Evolutionary conservation across 35 echinoderm and acorn worm species (phyloP).

Genomic region (Ophiothrix spiculata): DNA sequence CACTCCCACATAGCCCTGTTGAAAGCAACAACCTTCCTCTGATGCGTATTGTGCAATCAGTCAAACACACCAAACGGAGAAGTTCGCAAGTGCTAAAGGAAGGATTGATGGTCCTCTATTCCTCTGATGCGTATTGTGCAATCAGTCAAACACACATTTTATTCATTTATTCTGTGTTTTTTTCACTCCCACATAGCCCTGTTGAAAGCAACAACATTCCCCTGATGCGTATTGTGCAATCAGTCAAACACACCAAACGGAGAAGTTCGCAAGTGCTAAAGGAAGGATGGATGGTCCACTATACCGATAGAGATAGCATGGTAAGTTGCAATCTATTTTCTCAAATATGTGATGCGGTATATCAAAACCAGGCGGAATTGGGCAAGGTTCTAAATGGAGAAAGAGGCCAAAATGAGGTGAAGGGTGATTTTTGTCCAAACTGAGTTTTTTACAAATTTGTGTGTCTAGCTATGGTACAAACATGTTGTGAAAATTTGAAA

Average conservation of each 20-base stretch:
- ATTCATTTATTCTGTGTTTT: not conserved
- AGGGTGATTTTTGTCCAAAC: no score
- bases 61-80: slow-evolving; percentile 97
- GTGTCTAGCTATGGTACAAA: no score
- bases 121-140: no score
- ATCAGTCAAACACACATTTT: not conserved
- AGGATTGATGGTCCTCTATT: slow-evolving; percentile 97
- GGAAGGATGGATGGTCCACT: slow-evolving; percentile 99
- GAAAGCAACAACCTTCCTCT: slow-evolving; percentile 98
- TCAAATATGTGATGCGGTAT: no score
- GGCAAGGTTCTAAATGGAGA: no score
- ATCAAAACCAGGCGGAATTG: no score
- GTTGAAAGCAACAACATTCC: slow-evolving; percentile 97
- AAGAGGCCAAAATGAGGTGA: no score
- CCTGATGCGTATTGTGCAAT: slow-evolving; percentile 99
- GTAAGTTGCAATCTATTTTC: no score
- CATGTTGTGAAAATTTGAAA: no score
- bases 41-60: slow-evolving; percentile 99
- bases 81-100: slow-evolving; percentile 97
- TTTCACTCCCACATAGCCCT: slow-evolving; percentile 34
- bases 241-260: slow-evolving; percentile 97
- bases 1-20: slow-evolving; percentile 39
- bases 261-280: slow-evolving; percentile 96
- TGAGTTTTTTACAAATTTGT: no score
- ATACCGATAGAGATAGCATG: slow-evolving; percentile 94